Evolutionary conservation across 2,797 vertebrate species (phyloP), one percentile per base, ranked within the genome.

Genomic region (Sparidentex hasta): DNA sequence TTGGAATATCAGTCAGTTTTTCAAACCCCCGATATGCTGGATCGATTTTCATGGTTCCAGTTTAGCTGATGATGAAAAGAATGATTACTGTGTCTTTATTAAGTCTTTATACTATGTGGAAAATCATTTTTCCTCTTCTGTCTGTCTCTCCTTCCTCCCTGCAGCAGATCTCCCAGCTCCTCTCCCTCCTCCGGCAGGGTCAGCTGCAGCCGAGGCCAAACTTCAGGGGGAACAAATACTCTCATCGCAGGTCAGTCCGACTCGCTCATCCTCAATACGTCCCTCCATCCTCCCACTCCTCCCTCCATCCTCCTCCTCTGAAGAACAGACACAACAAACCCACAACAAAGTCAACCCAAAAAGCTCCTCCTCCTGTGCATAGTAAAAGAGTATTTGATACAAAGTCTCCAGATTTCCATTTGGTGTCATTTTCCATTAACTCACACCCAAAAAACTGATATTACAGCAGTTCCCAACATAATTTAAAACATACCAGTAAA

Each of bases 121-220:
- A 63, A 47, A 3, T 7, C 18, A 3, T 56, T 7, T 13, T 25
- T 58, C 25, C 20, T 29, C 51, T 21, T 43, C 14, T 48, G 46
- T 25, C 20, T 44, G 41, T 58, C 88, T 86, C 89, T 85, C 85
- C 94, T 92, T 91, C 93, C 94, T 92, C 92, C 92, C 90, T 94
- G 87, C 95, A 99, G 98, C 98, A 99, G 96, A 97, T 99, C 91
- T 99, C 98, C 69, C 97, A 99, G 96, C 96, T 99, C 92, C 96
- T 99, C 88, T 97, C 98, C 61, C 95, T 99, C 84, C 95, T 99
- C 77, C 97, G 95, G 67, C 96, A 97, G 92, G 98, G 98, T 84
- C 97, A 98, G 93, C 96, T 98, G 91, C 98, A 99, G 90, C 97
- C 98, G 58, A 96, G 95, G 92, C 96, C 98, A 21, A 99, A 99